Evolutionary conservation across 2,113 vertebrate genomes (phyloP), one percentile per base, ranked within the genome.

Genomic region (Elgaria multicarinata): DNA sequence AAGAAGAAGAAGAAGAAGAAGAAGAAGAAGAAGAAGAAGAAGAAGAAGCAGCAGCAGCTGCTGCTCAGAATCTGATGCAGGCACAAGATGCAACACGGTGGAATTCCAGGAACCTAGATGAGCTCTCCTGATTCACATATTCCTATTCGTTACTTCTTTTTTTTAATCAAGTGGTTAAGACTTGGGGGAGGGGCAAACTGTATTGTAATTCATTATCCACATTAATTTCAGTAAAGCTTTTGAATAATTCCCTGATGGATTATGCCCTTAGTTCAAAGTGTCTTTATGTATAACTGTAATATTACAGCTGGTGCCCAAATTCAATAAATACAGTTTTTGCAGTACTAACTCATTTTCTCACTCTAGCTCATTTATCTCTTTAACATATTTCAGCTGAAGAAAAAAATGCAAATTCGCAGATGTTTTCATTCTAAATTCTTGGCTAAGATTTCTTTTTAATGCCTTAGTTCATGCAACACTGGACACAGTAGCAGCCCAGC

Each of bases 331-430:
- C 4, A 64, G 28, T 62, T 89, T 78, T 22, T 16, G 2, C 0
- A 0, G 8, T 50, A 13, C 69, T 66, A 62, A 14, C 46, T 64
- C 2, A 12, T 91, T 90, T 76, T 87, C 12, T 53, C 71, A 64
- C 16, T 18, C 42, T 82, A 62, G 3, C 53, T 89, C 71, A 89
- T 83, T 75, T 83, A n/a, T 89, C 69, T 82, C 78, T 83, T 74
- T 75, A 75, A 83, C 69, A 62, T 36, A 87, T 89, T 86, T 91
- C 85, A 87, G 58, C 33, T 44, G 7, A 31, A 93, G 74, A 72
- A 69, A 39, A n/a, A 79, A 72, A 66, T 3, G 1, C 18, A 77
- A 81, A 84, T 22, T 28, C 16, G 77, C 72, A 67, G 86, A 14
- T 90, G 84, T 75, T 72, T 90, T 83, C 33, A 85, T 89, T 67